Percentiles rank a stretch among this genome's conserved stretches.
Conservation (phyloP, 2,113 vertebrate genomes). For the Hippocampus comes region DNA sequence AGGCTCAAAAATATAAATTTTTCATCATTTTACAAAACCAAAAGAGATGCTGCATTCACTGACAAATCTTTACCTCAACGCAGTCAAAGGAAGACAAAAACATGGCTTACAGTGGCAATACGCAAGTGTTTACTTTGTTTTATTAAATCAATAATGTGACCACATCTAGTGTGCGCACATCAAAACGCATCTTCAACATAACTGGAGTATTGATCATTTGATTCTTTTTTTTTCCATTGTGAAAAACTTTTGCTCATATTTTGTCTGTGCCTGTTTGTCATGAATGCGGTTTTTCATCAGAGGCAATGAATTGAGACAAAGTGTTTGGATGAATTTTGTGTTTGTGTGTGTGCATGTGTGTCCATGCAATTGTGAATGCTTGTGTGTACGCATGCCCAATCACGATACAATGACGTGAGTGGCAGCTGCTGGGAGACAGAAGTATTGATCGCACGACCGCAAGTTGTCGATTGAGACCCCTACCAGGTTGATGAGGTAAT, state of each 20-base stretch:
- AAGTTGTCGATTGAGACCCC: not conserved
- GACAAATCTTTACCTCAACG: not conserved
- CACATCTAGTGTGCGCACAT: too few relatives aligned
- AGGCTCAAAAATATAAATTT: too few relatives aligned
- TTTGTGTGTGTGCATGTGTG: constrained; percentile 1
- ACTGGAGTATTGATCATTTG: too few relatives aligned
- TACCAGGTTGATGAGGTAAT: constrained; percentile 13
- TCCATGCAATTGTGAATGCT: not conserved
- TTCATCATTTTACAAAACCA: too few relatives aligned
- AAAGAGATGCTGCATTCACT: too few relatives aligned
- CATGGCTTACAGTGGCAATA: not conserved
- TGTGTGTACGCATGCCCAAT: not conserved
- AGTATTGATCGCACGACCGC: not conserved
- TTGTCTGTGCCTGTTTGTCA: constrained; percentile 4
- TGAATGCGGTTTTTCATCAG: constrained; percentile 15
- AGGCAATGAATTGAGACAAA: constrained; percentile 12
- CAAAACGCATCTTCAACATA: too few relatives aligned
- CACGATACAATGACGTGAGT: not conserved
- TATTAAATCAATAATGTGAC: not conserved
- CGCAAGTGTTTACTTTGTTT: not conserved
- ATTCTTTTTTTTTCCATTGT: too few relatives aligned
- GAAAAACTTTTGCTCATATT: not conserved
- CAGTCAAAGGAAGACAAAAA: not conserved
- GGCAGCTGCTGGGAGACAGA: constrained; percentile 4
- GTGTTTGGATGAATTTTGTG: constrained; percentile 5